These are phyloP conservation scores for Flexamia atlantica DNA, from an alignment of 2,888 invertebrate genomes.

Conservation along the genomic window DNA sequence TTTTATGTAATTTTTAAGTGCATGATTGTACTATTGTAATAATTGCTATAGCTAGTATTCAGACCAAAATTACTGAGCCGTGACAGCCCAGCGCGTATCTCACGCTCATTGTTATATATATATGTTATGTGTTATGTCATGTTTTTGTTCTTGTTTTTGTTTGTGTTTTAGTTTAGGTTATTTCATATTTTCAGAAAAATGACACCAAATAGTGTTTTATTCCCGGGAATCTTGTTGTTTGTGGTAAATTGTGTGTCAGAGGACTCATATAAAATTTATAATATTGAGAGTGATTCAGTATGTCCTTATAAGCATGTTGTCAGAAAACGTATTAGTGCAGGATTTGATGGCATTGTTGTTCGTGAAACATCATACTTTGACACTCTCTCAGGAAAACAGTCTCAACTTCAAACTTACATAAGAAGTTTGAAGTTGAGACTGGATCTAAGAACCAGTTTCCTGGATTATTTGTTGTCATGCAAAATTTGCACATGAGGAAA, in stretches of 20 bases:
- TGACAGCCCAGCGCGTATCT: too few relatives aligned
- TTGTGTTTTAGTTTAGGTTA: not conserved
- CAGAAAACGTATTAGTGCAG: conserved; percentile 66
- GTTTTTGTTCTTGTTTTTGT: too few relatives aligned
- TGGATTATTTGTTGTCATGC: conserved; percentile 77
- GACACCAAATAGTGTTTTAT: not conserved
- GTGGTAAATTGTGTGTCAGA: not conserved
- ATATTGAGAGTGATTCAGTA: conserved; percentile 66
- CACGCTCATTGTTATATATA: too few relatives aligned
- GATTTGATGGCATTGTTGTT: conserved; percentile 71
- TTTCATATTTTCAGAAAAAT: not conserved
- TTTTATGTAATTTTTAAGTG: too few relatives aligned
- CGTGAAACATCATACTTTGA: conserved; percentile 71
- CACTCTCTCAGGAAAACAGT: conserved; percentile 71
- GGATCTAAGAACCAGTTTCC: conserved; percentile 69
- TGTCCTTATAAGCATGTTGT: conserved; percentile 62
- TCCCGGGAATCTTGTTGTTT: not conserved
- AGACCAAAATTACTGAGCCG: too few relatives aligned
- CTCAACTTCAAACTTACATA: conserved; percentile 73
- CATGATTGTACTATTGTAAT: too few relatives aligned
- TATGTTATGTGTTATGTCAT: too few relatives aligned
- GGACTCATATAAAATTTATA: conserved; percentile 35
- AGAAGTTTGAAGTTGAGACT: conserved; percentile 73
- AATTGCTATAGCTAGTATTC: too few relatives aligned
- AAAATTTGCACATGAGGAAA: conserved; percentile 75